Conservation (phyloP, 2,888 invertebrate species). For the Drosophila meridionalis region DNA sequence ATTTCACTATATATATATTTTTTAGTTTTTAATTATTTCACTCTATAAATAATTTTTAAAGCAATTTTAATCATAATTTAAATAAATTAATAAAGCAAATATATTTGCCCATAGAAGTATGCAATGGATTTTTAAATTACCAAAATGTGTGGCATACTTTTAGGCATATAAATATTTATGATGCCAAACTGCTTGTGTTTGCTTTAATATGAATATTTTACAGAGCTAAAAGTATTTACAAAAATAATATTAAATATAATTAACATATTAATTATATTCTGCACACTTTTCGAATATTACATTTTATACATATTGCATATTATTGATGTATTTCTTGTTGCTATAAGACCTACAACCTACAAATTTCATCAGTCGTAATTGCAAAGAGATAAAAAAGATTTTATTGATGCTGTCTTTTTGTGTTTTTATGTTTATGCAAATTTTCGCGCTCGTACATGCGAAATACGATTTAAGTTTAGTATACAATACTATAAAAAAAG, state of each 20-base stretch:
- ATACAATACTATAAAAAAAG: not conserved
- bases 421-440: not conserved
- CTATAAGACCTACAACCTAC: not conserved
- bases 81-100: too few relatives aligned
- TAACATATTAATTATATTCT: not conserved
- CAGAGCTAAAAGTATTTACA: not conserved
- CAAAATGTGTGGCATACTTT: conserved; percentile 14
- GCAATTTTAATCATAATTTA: not conserved
- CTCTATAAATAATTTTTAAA: not conserved
- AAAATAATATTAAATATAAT: too few relatives aligned
- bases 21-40: not conserved
- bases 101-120: not conserved
- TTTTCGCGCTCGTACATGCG: not conserved
- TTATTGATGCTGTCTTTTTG: conserved; percentile 4
- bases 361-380: not conserved
- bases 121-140: not conserved
- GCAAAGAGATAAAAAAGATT: not conserved
- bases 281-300: not conserved
- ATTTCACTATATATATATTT: not conserved
- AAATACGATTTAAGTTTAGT: conserved; percentile 4
- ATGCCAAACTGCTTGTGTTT: not conserved
- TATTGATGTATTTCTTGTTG: not conserved
- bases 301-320: not conserved
- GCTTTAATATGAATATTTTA: not conserved
- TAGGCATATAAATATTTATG: not conserved